Conservation (phyloP, 2,888 invertebrate species). For the Podotricha telesiphe region DNA sequence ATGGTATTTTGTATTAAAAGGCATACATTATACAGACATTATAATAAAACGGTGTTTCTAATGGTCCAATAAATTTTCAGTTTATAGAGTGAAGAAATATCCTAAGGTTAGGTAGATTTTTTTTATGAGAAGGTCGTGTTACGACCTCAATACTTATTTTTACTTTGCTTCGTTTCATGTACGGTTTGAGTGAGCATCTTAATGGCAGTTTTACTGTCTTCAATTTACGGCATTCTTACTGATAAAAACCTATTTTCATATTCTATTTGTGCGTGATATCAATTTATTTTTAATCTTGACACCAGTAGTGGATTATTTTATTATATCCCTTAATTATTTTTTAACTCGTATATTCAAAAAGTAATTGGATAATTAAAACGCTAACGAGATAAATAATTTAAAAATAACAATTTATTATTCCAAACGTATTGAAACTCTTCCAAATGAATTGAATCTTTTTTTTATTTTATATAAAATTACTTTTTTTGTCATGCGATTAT, state of each 20-base stretch:
- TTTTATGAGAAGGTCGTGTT: constrained; percentile 42
- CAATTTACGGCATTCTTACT: background rate
- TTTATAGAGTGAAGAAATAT: constrained; percentile 44
- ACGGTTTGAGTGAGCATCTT: constrained; percentile 25
- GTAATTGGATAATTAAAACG: too few species aligned
- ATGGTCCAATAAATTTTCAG: constrained; percentile 41
- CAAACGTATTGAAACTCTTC: too few species aligned
- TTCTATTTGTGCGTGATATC: too few species aligned
- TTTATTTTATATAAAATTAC: background rate
- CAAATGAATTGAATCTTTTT: background rate
- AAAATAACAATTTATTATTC: too few species aligned
- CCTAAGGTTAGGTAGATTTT: constrained; percentile 39
- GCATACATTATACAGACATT: constrained; percentile 26
- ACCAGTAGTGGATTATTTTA: too few species aligned
- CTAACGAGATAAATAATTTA: too few species aligned
- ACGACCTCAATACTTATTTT: constrained; percentile 40
- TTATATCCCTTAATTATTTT: too few species aligned
- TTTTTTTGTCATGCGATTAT: background rate
- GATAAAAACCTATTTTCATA: too few species aligned
- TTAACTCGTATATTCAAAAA: too few species aligned
- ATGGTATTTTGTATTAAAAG: constrained; percentile 36
- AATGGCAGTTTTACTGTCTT: constrained; percentile 20
- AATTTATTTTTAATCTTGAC: too few species aligned
- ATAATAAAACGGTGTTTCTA: constrained; percentile 40
- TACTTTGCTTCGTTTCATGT: constrained; percentile 34